Conservation (phyloP, 2,113 vertebrate genomes). For the Eonycteris spelaea region DNA sequence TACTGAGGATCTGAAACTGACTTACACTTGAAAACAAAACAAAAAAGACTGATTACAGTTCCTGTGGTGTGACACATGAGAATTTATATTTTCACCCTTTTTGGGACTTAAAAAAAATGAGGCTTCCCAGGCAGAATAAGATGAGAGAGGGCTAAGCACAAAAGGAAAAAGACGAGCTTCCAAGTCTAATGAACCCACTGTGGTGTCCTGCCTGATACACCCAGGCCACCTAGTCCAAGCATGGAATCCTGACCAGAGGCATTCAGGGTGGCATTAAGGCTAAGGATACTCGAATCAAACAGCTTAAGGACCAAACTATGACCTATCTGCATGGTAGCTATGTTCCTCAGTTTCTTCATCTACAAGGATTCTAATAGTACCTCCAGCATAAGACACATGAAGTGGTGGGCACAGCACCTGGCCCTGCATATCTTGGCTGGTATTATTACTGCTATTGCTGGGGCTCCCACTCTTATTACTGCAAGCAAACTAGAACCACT, state of each 20-base stretch:
- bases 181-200: background rate
- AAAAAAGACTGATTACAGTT: background rate
- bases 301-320: background rate
- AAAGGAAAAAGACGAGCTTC: background rate
- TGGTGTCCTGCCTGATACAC: background rate
- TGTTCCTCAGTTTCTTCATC: background rate
- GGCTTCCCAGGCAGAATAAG: background rate
- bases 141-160: background rate
- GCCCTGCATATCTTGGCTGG: fast-evolving
- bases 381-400: background rate
- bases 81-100: background rate
- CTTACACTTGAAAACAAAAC: background rate
- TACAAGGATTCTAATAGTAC: background rate
- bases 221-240: background rate
- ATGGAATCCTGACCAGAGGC: background rate
- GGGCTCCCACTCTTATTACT: too few species aligned
- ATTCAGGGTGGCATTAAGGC: background rate
- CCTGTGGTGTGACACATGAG: background rate
- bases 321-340: background rate
- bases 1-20: background rate
- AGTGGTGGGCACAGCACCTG: background rate
- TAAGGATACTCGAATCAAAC: background rate
- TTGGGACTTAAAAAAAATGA: background rate
- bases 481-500: background rate
- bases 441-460: background rate